Base-by-base conservation (phyloP, 2,113 vertebrate genomes). In the Talpa occidentalis region DNA sequence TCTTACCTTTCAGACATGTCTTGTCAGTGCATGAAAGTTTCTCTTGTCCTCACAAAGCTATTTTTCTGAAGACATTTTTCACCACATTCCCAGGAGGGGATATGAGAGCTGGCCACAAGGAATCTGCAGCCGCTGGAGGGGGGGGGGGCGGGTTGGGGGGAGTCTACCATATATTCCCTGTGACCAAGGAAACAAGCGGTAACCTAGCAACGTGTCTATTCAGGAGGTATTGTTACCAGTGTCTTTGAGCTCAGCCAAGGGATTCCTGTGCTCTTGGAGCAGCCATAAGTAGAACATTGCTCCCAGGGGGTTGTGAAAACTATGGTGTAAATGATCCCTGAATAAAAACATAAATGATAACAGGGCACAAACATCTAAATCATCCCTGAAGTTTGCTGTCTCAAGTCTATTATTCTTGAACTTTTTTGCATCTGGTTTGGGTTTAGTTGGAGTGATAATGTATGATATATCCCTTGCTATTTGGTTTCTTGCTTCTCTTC, bases 1-100 rank as follows among this genome's bases (percentile, higher is more conserved):
- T 94, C 99, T 97, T 98, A 99, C 99, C 99, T 99, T 98, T 99
- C 98, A 60, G 98, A 99, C 99, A 99, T 99, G 98, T 98, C 98
- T 99, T 96, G 96, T 81, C 64, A 93, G 49, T 95, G 83, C 87
- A 52, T 26, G 49, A 6, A 93, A 97, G 16, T 97, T 94, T 96
- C 98, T 97, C 93, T 97, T 88, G 82, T 89, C 81, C 88, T 97
- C 95, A 86, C 83, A 24, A 92, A 96, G 92, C 94, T 94, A 59
- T 95, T 97, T 97, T 97, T 96, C 97, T 93, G 96, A 96, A 90
- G 84, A 90, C 28, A 88, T 95, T 94, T 97, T 97, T 97, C 96
- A 97, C 84, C 84, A 90, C 81, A 83, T 96, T 97, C 91, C 88
- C 17, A 62, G 40, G 42, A 80, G 37, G 47, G 30, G 49, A 66